Base-by-base conservation (phyloP, 1,140 invertebrate species). In the Ceratitis capitata region DNA sequence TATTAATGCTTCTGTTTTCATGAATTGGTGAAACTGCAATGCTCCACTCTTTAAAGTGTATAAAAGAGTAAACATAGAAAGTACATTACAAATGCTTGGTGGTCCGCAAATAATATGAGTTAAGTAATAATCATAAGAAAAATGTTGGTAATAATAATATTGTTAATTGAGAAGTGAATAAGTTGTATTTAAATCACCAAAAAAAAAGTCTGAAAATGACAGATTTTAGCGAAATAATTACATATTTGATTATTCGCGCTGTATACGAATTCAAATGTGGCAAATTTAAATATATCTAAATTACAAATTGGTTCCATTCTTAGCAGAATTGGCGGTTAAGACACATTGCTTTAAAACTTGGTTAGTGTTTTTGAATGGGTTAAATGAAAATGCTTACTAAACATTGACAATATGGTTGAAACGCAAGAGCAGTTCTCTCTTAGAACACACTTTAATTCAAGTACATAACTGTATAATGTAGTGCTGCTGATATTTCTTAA, bases 1-100 rank as follows among this genome's bases (percentile, higher is more conserved):
- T n/a, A n/a, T n/a, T n/a, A n/a, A n/a, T n/a, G n/a, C n/a, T 6
- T 74, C 45, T 78, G 10, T 35, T 19, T 78, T 26, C 10, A 42
- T 45, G 3, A 74, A 12, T 45, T 78, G 12, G 7, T n/a, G 9
- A 78, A 78, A 78, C 39, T 78, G 69, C 42, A 47, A 69, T 69
- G 32, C 32, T 1, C 61, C 39, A 69, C 32, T 39, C 0, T 69
- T 1, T 78, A 78, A 35, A 19, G 32, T n/a, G n/a, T n/a, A n/a
- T n/a, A n/a, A n/a, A n/a, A n/a, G n/a, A n/a, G n/a, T 78, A 78
- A 78, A 78, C 69, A 78, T n/a, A 39, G 42, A 74, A 39, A 42
- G 69, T 45, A 6, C 10, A n/a, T 23, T 14, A 10, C 5, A n/a
- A 53, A 23, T 49, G 19, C 23, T 78, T 78, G 69, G 9, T 39